Conservation (phyloP, 2,797 vertebrate genomes). For the Todus mexicanus region DNA sequence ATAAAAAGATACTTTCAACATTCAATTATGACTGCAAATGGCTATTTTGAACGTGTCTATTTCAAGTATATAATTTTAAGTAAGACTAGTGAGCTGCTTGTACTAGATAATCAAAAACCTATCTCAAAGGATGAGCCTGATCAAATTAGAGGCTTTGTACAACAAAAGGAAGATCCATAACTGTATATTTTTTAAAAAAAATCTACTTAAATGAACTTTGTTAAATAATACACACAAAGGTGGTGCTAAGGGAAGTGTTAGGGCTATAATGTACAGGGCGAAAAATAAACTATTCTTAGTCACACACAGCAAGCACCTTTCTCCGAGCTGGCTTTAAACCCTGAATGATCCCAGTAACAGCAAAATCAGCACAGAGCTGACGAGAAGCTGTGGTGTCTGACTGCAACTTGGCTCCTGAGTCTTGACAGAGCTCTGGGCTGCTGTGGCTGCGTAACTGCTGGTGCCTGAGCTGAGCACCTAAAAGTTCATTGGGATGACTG, state of each 20-base stretch:
- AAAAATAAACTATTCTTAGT: background rate
- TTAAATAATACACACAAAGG: background rate
- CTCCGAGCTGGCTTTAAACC: background rate
- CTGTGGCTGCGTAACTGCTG: background rate
- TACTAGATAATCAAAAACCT: background rate
- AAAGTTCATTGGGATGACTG: background rate
- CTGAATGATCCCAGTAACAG: rapidly evolving
- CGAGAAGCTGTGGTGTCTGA: background rate
- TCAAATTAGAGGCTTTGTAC: background rate
- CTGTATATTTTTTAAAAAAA: background rate
- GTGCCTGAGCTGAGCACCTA: background rate
- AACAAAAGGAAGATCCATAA: background rate
- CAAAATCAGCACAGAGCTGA: background rate
- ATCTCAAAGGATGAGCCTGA: background rate
- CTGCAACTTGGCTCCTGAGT: background rate
- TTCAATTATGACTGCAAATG: background rate
- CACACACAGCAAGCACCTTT: background rate
- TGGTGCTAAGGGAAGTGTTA: background rate
- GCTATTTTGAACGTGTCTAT: background rate
- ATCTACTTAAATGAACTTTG: background rate
- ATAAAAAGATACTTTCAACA: background rate
- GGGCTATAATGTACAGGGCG: background rate
- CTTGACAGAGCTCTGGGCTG: background rate
- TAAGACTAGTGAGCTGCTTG: background rate
- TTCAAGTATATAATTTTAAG: background rate